Percentiles rank a stretch among this genome's conserved stretches.
These are phyloP conservation scores for Paralichthys olivaceus DNA, from an alignment of 2,113 vertebrate genomes.

Conservation along the genomic window DNA sequence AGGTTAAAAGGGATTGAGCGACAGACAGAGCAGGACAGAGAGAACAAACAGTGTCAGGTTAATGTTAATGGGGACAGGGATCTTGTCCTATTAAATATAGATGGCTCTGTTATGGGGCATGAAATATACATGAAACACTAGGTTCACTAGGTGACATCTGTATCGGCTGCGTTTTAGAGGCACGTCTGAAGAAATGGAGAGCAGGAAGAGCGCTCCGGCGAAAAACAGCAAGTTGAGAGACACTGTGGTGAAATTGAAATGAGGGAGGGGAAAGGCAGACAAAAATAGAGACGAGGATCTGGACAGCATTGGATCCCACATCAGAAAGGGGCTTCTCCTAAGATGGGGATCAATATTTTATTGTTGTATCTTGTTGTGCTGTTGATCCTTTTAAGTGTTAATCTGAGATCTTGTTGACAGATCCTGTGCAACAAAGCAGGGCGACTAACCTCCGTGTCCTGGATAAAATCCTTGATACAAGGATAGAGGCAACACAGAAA, in stretches of 20 bases:
- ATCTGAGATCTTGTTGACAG: conserved; percentile 25
- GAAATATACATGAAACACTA: conserved; percentile 74
- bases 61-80: conserved; percentile 65
- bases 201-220: conserved; percentile 1
- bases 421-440: conserved; percentile 9
- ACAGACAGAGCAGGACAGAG: conserved; percentile 14
- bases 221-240: conserved; percentile 32
- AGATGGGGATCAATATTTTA: conserved; percentile 64
- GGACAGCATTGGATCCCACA: conserved; percentile 51
- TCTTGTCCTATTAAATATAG: conserved; percentile 68
- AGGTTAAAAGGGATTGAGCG: not conserved
- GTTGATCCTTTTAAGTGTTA: conserved; percentile 64
- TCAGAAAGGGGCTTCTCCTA: conserved; percentile 16
- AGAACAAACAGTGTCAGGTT: conserved; percentile 66
- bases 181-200: conserved; percentile 20
- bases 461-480: conserved; percentile 25
- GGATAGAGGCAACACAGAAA: not conserved
- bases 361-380: conserved; percentile 57
- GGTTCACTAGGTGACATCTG: conserved; percentile 68
- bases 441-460: conserved; percentile 40
- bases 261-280: conserved; percentile 10
- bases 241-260: conserved; percentile 32
- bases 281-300: conserved; percentile 41
- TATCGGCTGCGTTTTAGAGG: conserved; percentile 49
- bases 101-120: conserved; percentile 68